Conservation (phyloP, 2,888 invertebrate species). For the Alitta virens region DNA sequence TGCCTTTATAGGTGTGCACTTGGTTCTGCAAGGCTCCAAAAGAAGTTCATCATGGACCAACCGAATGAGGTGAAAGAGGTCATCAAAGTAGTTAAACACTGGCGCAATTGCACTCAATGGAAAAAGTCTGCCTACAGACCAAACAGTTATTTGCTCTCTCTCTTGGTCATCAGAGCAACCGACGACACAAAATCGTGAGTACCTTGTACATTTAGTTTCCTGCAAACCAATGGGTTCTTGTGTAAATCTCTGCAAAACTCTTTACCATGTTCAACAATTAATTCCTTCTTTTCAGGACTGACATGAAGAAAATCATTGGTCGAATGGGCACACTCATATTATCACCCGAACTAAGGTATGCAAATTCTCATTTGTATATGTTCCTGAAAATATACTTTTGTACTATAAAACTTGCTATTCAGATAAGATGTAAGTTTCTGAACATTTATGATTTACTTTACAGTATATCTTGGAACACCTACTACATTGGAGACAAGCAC, state of each 20-base stretch:
- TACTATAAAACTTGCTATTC: too few relatives aligned
- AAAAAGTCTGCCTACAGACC: constrained; percentile 26
- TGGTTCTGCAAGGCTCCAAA: constrained; percentile 22
- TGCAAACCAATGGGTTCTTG: too few relatives aligned
- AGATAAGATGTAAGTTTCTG: too few relatives aligned
- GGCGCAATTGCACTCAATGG: constrained; percentile 33
- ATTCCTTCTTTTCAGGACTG: constrained; percentile 16
- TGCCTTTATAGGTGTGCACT: constrained; percentile 21
- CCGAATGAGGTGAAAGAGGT: constrained; percentile 32
- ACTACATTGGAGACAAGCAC: constrained; percentile 29
- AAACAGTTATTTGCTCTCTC: constrained; percentile 28
- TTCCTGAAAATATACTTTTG: too few relatives aligned
- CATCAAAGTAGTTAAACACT: constrained; percentile 34
- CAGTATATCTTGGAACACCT: constrained; percentile 29
- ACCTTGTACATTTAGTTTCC: too few relatives aligned
- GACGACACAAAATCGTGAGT: constrained; percentile 29
- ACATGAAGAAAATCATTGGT: constrained; percentile 27
- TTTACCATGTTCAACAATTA: too few relatives aligned
- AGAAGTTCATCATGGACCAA: constrained; percentile 28
- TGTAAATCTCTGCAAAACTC: too few relatives aligned
- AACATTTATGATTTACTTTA: not conserved
- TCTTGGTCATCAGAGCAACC: constrained; percentile 31
- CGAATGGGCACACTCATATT: constrained; percentile 24
- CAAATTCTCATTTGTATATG: too few relatives aligned
- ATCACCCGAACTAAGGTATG: constrained; percentile 30